These are phyloP conservation scores for Crematogaster levior DNA, from an alignment of 2,888 invertebrate species.

Conservation along the genomic window DNA sequence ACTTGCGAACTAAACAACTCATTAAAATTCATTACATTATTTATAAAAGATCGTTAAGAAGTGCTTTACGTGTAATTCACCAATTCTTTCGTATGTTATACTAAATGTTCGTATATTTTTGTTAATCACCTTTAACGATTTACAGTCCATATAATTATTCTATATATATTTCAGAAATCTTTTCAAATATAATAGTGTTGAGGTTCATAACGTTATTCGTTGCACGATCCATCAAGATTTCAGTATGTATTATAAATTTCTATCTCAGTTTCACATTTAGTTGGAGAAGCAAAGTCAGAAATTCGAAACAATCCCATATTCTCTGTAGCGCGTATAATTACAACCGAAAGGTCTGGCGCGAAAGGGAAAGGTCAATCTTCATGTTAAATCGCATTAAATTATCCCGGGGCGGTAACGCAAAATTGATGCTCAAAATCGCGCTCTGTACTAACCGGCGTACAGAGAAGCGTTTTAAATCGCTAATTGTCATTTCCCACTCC, in stretches of 20 bases:
- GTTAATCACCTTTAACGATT: background rate
- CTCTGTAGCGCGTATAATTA: background rate
- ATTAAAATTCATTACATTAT: background rate
- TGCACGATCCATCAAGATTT: constrained; percentile 9
- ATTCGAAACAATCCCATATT: constrained; percentile 14
- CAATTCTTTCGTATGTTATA: background rate
- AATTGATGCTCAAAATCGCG: background rate
- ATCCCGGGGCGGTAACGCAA: background rate
- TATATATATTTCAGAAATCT: constrained; percentile 2
- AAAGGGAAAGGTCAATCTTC: background rate
- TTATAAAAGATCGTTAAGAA: background rate
- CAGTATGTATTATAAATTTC: constrained; percentile 23
- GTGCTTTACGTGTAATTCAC: background rate
- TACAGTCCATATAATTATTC: background rate
- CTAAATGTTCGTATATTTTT: background rate
- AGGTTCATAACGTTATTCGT: background rate
- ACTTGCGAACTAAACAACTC: background rate
- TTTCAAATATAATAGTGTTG: constrained; percentile 10
- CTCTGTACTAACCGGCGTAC: background rate
- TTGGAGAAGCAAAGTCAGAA: constrained; percentile 1
- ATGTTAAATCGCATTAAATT: background rate
- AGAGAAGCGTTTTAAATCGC: constrained; percentile 14
- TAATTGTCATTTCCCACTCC: background rate
- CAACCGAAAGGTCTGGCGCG: background rate
- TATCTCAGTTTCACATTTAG: constrained; percentile 33